Base-by-base conservation (phyloP, 2,113 vertebrate genomes). In the Pithys albifrons region DNA sequence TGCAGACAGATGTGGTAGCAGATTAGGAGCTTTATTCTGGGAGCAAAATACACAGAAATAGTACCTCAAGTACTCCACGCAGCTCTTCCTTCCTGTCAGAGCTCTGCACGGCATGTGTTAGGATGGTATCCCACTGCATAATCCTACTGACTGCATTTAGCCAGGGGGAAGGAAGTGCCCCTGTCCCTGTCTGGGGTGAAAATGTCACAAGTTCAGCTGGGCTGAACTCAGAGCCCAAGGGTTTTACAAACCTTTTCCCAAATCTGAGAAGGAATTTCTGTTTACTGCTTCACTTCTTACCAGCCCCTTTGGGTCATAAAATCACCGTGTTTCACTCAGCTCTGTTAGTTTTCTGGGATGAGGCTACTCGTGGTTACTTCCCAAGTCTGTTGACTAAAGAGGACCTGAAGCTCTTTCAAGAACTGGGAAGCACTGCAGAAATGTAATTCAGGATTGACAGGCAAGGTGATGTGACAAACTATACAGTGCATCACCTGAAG, bases 391-490 rank as follows among this genome's bases (percentile, higher is more conserved):
- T 52, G 28, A 25, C 37, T 54, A 51, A 24, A 52, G 37, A 84
- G 27, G 39, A 20, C 48, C 54, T 61, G 70, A 43, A 71, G 48
- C 49, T 88, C 54, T 49, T 49, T 27, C 66, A 72, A 29, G 62
- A 65, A 3, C 45, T 9, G 39, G 62, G 65, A 41, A 85, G 37
- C 3, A 20, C 0, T 0, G 61, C 45, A 54, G 20, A 13, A 89
- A 11, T 2, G 19, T 7, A 19, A 27, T 19, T 65, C 13, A 43
- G 37, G 69, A 43, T 0, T 23, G 55, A 15, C 51, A 45, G 49
- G 25, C 0, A 4, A 33, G 22, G 22, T 18, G 52, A 17, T 1
- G 2, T 16, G 22, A 37, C 37, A 39, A 61, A n/a, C 16, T 2
- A 2, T 19, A 18, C 27, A 48, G 55, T 27, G 64, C 70, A 49